These are phyloP conservation scores for Cydia strobilella DNA, from an alignment of 1,140 invertebrate genomes.

Conservation along the genomic window DNA sequence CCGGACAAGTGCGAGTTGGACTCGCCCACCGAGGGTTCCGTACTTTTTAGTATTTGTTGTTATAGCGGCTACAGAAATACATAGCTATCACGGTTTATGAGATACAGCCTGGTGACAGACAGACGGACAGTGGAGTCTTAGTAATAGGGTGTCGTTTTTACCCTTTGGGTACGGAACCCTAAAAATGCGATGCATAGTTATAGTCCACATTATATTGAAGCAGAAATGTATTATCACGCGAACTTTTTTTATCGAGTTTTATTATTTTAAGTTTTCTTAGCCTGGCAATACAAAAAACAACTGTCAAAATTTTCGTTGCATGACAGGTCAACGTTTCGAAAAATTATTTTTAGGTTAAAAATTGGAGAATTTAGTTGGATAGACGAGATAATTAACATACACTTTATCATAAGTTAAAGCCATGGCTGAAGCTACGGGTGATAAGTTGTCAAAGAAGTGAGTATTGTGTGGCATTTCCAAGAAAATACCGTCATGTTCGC, in stretches of 20 bases:
- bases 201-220: too few relatives aligned
- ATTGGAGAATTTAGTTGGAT: background rate
- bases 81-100: too few relatives aligned
- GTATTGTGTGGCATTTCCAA: conserved; percentile 63
- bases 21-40: too few relatives aligned
- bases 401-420: conserved; percentile 38
- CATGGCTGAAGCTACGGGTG: conserved; percentile 82
- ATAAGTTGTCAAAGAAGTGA: conserved; percentile 87
- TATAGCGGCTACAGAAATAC: too few relatives aligned
- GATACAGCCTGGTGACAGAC: too few relatives aligned
- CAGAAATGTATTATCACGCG: too few relatives aligned
- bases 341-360: conserved; percentile 28
- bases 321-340: background rate
- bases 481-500: conserved; percentile 51
- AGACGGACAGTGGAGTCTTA: too few relatives aligned
- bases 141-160: too few relatives aligned
- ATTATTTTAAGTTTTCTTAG: background rate
- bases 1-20: too few relatives aligned
- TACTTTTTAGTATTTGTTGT: too few relatives aligned
- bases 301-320: background rate
- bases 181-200: too few relatives aligned
- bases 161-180: too few relatives aligned
- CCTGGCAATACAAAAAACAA: background rate
- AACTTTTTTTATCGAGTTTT: background rate
- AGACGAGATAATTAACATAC: background rate